These are phyloP conservation scores for Pogonocichla stellata DNA, from an alignment of 2,113 vertebrate genomes.

Conservation along the genomic window DNA sequence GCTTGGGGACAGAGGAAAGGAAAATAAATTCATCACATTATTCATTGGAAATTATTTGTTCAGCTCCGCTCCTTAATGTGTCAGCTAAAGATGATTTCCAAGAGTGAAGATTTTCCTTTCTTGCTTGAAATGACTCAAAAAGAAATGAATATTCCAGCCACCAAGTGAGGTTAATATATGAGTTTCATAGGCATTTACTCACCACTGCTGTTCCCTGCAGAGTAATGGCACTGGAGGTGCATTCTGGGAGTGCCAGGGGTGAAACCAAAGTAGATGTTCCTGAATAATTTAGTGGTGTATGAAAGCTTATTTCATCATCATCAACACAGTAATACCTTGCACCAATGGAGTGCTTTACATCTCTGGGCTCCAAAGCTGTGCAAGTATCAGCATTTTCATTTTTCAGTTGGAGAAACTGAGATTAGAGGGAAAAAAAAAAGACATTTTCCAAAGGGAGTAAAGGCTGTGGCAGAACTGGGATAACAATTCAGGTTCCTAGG, in stretches of 20 bases:
- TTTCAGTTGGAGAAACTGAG: neutral
- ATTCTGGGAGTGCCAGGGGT: conserved; percentile 67
- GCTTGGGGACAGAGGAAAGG: conserved; percentile 28
- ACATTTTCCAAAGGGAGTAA: neutral
- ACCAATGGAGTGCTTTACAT: conserved; percentile 7
- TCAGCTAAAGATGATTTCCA: conserved; percentile 59
- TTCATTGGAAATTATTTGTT: conserved; percentile 57
- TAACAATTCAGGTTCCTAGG: neutral
- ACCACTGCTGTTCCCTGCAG: conserved; percentile 48
- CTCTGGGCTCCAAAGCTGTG: conserved; percentile 10
- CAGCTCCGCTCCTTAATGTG: conserved; percentile 47
- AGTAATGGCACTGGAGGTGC: conserved; percentile 63
- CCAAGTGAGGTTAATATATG: conserved; percentile 66
- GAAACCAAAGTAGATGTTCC: conserved; percentile 40
- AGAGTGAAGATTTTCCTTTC: conserved; percentile 61
- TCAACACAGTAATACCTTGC: conserved; percentile 55
- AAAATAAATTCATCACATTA: conserved; percentile 56
- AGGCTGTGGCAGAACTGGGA: neutral
- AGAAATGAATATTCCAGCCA: conserved; percentile 67
- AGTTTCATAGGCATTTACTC: conserved; percentile 62
- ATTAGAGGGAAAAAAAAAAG: neutral
- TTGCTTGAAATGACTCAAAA: conserved; percentile 45
- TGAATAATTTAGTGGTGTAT: conserved; percentile 66
- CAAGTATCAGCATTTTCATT: neutral
- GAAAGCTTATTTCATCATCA: conserved; percentile 68